These are phyloP conservation scores for Ceyx erithaca DNA, from an alignment of 2,797 vertebrate species.

Conservation along the genomic window DNA sequence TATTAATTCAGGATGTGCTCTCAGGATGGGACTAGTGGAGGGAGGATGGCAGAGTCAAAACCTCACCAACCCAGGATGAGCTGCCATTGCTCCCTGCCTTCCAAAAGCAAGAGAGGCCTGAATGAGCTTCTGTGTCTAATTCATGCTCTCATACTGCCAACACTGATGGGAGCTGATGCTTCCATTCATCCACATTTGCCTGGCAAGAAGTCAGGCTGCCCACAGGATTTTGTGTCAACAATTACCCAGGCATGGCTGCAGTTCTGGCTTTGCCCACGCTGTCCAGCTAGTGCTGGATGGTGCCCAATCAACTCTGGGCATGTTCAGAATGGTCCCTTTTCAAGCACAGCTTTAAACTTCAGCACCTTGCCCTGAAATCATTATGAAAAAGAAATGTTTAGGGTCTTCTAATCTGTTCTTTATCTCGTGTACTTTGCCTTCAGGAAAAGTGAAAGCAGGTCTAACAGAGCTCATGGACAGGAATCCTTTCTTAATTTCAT, in stretches of 20 bases:
- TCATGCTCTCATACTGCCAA: not conserved
- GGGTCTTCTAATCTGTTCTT: not conserved
- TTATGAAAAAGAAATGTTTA: not conserved
- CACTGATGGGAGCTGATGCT: not conserved
- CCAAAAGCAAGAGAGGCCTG: not conserved
- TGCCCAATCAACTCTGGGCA: not conserved
- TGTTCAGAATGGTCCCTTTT: not conserved
- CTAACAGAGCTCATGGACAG: not conserved
- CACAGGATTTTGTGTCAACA: constrained; percentile 38
- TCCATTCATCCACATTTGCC: constrained; percentile 46
- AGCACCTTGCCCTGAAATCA: not conserved
- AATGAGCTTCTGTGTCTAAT: constrained; percentile 1
- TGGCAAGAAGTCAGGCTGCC: constrained; percentile 50
- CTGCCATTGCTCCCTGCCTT: not conserved
- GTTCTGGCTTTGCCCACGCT: constrained; percentile 29
- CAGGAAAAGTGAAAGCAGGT: not conserved
- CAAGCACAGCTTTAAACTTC: not conserved
- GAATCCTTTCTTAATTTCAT: not conserved
- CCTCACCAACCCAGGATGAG: accelerated
- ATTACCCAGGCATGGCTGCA: constrained; percentile 1
- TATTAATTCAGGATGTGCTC: not conserved
- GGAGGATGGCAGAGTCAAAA: not conserved
- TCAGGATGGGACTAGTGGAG: not conserved
- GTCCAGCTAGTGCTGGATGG: not conserved
- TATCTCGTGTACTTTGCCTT: not conserved